These are phyloP conservation scores for Episyrphus balteatus DNA, from an alignment of 1,140 invertebrate genomes.

Conservation along the genomic window DNA sequence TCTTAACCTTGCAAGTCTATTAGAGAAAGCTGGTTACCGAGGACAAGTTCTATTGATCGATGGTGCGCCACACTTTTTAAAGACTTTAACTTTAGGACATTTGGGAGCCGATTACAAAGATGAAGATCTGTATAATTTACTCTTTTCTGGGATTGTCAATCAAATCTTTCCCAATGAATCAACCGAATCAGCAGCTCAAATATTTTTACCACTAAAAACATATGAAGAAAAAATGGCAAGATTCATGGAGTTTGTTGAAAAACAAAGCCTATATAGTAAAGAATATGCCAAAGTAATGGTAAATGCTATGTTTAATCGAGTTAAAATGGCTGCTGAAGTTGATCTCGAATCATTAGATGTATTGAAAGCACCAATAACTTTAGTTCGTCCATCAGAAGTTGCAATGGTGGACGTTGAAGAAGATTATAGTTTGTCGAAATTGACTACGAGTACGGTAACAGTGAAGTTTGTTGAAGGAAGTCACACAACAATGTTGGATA, in stretches of 20 bases:
- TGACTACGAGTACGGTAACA: constrained; percentile 39
- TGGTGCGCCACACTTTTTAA: constrained; percentile 46
- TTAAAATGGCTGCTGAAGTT: constrained; percentile 44
- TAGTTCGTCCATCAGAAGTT: constrained; percentile 50
- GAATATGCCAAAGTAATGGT: constrained; percentile 40
- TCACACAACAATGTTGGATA: constrained; percentile 56
- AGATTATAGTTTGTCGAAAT: constrained; percentile 52
- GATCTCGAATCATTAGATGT: constrained; percentile 30
- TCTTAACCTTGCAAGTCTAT: constrained; percentile 41
- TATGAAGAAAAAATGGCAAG: constrained; percentile 18
- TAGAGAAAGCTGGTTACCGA: constrained; percentile 45
- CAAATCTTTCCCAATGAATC: constrained; percentile 42
- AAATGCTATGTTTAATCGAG: constrained; percentile 42
- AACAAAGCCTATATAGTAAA: constrained; percentile 38
- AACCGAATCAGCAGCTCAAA: constrained; percentile 39
- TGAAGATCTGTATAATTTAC: constrained; percentile 41
- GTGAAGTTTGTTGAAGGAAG: constrained; percentile 55
- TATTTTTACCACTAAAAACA: constrained; percentile 24
- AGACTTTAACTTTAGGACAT: constrained; percentile 35
- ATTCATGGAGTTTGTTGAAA: constrained; percentile 22
- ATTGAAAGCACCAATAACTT: constrained; percentile 46
- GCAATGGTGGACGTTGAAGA: constrained; percentile 40
- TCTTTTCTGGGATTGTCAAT: constrained; percentile 42
- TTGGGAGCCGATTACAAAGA: constrained; percentile 36
- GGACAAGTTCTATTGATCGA: constrained; percentile 47